phyloP scores from a whole-genome alignment of 2,888 invertebrate species.

The Patella ulyssiponensis region DNA sequence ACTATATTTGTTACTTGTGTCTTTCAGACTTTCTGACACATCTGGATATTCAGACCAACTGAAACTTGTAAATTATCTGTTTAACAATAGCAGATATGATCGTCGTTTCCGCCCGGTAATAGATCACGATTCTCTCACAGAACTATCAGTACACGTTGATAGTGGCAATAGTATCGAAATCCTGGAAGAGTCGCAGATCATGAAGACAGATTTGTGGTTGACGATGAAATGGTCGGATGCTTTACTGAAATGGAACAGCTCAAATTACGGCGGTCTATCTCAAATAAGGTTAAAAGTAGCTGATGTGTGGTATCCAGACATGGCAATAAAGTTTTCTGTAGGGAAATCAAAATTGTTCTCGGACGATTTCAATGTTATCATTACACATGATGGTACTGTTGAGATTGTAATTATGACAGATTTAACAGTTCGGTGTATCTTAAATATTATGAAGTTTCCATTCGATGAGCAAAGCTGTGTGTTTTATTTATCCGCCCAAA shows the following conservation, averaged over 20 bases:
- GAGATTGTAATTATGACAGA: neutral
- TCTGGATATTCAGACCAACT: neutral
- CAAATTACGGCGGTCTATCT: neutral
- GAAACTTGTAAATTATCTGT: neutral
- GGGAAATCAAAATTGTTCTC: neutral
- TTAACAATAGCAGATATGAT: neutral
- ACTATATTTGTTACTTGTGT: too few relatives aligned
- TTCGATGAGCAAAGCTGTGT: neutral
- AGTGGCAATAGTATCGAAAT: neutral
- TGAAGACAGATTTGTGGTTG: neutral
- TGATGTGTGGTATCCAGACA: neutral
- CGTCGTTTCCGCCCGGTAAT: neutral
- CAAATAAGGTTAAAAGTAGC: neutral
- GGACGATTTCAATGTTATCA: neutral
- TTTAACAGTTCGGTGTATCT: neutral
- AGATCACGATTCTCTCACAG: neutral
- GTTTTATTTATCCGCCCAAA: neutral
- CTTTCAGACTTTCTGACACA: too few relatives aligned
- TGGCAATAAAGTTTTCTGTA: neutral
- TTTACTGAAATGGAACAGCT: neutral
- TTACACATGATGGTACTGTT: neutral
- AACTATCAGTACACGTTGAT: neutral
- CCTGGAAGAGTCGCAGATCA: neutral
- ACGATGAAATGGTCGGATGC: neutral
- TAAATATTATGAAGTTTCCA: neutral